Percentiles rank a stretch among this genome's conserved stretches.
These are phyloP conservation scores for Amblyopsis hoosieri DNA, from an alignment of 2,797 vertebrate species.

Conservation along the genomic window DNA sequence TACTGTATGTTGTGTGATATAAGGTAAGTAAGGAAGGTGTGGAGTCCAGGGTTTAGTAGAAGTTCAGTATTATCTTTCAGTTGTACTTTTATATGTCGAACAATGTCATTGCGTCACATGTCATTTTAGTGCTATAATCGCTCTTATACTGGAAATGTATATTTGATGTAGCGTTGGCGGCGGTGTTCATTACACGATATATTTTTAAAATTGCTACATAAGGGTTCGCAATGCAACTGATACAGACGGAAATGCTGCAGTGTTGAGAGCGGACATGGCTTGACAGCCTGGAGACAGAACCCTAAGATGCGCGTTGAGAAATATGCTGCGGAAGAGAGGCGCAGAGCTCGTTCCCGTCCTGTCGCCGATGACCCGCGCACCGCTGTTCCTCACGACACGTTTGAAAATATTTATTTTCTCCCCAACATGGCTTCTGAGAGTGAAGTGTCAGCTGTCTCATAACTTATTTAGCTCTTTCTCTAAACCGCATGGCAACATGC, in stretches of 20 bases:
- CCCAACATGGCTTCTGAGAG: constrained; percentile 47
- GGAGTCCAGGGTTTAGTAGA: too few species aligned
- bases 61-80: too few species aligned
- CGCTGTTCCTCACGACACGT: constrained; percentile 37
- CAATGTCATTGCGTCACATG: too few species aligned
- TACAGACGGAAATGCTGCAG: constrained; percentile 24
- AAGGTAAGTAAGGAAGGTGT: too few species aligned
- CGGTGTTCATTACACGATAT: neutral
- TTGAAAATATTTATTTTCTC: constrained; percentile 37
- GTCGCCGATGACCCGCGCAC: constrained; percentile 10
- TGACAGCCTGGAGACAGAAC: neutral
- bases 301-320: constrained; percentile 24
- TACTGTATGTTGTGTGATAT: too few species aligned
- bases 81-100: too few species aligned
- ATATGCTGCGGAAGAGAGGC: constrained; percentile 8
- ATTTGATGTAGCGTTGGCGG: neutral
- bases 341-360: constrained; percentile 1
- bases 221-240: constrained; percentile 7
- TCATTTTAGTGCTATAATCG: too few species aligned
- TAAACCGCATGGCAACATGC: constrained; percentile 74
- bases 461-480: constrained; percentile 78
- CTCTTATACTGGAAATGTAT: too few species aligned
- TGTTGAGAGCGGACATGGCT: constrained; percentile 26
- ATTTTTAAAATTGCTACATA: constrained; percentile 4
- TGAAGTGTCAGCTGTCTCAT: constrained; percentile 69